Evolutionary conservation across 1,140 invertebrate genomes (phyloP), one percentile per base, ranked within the genome.

Genomic region (Proales similis): DNA sequence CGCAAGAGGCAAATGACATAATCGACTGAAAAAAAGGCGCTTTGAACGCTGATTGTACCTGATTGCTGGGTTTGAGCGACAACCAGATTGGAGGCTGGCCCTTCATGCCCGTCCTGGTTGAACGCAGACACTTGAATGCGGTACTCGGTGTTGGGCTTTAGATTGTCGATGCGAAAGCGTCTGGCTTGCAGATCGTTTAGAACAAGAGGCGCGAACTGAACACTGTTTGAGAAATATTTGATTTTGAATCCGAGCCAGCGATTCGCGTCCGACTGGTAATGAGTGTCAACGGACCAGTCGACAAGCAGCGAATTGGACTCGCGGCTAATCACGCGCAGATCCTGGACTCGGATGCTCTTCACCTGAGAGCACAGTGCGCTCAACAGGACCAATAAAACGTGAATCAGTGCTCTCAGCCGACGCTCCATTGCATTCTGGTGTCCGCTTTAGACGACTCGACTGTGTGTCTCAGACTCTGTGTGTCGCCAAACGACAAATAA

Each of bases 161-260:
- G 29, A 42, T 57, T 57, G n/a, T 57, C 51, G 24, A 57, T 7
- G 19, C 51, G 51, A 57, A 57, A 57, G 39, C 45, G 39, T 42
- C 38, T 26, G 24, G 45, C 7, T 29, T 57, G 26, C 12, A 57
- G 39, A 57, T 57, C 45, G 14, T 57, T 57, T 7, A 57, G 36
- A 17, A 57, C 26, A 1, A 57, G 27, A 0, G 51, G 51, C 20
- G 51, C 45, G 22, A 42, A 57, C n/a, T 30, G 17, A 7, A 57
- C n/a, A 29, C 32, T 57, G 27, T 57, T 42, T 12, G 51, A 42
- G 14, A 29, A 57, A 39, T 57, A 57, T 39, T 57, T 57, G 14
- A 57, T 57, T 42, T 57, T 57, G 17, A 42, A 57, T 20, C 20
- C 51, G 19, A 57, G 19, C 51, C 51, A 57, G n/a, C n/a, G n/a